These are phyloP conservation scores for Limnodromus scolopaceus DNA, from an alignment of 2,797 vertebrate species.

Conservation along the genomic window DNA sequence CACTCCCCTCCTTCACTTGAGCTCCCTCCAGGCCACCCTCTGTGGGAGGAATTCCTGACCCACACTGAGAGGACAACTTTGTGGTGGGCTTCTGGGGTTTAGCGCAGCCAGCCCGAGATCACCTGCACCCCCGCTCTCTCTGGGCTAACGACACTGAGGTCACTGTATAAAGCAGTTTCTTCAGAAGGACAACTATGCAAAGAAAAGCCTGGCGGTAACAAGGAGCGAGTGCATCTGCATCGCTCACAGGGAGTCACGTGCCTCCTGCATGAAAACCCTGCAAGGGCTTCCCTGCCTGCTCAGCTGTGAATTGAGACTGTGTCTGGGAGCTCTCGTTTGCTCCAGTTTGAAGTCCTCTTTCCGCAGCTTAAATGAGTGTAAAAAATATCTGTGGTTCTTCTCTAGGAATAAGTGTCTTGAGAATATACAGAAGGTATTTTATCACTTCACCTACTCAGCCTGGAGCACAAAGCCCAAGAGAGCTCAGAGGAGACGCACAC, in stretches of 20 bases:
- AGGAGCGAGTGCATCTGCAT: neutral
- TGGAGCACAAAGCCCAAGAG: neutral
- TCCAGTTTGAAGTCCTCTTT: neutral
- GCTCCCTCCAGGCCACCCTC: neutral
- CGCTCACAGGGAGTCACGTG: neutral
- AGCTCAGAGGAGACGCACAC: neutral
- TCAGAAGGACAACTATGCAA: neutral
- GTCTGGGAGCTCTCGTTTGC: neutral
- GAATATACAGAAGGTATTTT: neutral
- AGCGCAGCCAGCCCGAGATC: neutral
- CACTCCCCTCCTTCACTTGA: neutral
- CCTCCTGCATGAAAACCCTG: neutral
- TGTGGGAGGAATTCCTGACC: neutral
- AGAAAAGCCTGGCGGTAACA: neutral
- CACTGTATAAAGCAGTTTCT: neutral
- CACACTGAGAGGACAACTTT: neutral
- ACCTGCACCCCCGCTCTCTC: neutral
- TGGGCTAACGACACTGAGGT: neutral
- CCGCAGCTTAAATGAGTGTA: neutral
- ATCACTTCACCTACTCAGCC: neutral
- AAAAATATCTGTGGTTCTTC: neutral
- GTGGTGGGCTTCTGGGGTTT: neutral
- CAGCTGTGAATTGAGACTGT: neutral
- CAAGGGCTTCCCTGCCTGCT: neutral
- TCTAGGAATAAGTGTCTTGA: neutral